Base-by-base conservation (phyloP, 2,888 invertebrate genomes). In the Eilema depressum region DNA sequence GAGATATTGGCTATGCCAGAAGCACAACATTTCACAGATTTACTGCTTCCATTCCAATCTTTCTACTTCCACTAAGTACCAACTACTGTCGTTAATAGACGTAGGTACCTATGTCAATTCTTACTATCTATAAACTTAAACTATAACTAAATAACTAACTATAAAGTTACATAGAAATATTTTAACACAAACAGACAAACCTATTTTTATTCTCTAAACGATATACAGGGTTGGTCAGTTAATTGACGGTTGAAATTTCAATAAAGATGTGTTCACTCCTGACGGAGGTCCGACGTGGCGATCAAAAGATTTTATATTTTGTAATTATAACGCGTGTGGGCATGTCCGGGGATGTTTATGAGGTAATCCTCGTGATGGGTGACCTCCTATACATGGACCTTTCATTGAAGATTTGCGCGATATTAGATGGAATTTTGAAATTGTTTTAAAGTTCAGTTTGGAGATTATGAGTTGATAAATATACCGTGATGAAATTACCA, bases 221-320 rank as follows among this genome's bases (percentile, higher is more conserved):
- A 33, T 2, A 70, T 37, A 68, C 69, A 78, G 66, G 82, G 81
- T 63, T 80, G 80, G 76, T 80, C 80, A 87, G 88, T 92, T 94
- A 95, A 94, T 94, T 93, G 92, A 91, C 88, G 85, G 87, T 80
- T 76, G 86, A 86, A 87, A 87, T 91, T 92, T 91, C 90, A 93
- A 93, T 93, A 92, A 89, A 86, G 85, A 84, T 84, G 86, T 89
- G 81, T 81, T 80, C 76, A 87, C 84, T 77, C 79, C 83, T 94
- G 94, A 94, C 85, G 93, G 81, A 91, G 94, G 94, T 94, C 88
- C 85, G 89, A 88, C 91, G 85, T 79, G 75, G 79, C 75, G 84
- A 87, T 89, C 88, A 89, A 87, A 88, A 89, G 89, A 88, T 88
- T 88, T 87, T 83, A 85, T 89, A 87, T 85, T 81, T 79, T 84